A percentile compares a stretch with the other conserved stretches of the same genome.
phyloP scores from a whole-genome alignment of 2,888 invertebrate species.

The Heteropelma amictum region DNA sequence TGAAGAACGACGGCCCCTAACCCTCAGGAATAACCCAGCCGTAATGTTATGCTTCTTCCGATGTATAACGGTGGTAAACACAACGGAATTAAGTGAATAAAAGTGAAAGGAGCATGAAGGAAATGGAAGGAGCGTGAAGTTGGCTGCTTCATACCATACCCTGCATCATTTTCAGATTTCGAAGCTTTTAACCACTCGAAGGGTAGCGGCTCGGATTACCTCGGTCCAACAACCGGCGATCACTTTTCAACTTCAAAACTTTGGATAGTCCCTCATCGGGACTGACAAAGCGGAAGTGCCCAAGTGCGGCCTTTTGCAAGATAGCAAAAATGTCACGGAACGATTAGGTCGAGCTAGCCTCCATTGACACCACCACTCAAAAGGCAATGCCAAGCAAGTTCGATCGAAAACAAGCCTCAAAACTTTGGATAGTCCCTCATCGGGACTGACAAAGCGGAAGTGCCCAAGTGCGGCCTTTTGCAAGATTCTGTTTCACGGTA shows the following conservation, averaged over 20 bases:
- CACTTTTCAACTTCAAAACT: neutral
- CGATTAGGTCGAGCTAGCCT: too few relatives aligned
- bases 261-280: neutral
- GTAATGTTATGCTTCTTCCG: conserved; percentile 33
- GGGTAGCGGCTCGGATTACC: neutral
- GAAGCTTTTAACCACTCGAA: neutral
- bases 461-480: too few relatives aligned
- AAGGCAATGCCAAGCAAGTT: too few relatives aligned
- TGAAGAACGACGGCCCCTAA: conserved; percentile 28
- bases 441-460: too few relatives aligned
- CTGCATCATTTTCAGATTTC: neutral
- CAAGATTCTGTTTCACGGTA: too few relatives aligned
- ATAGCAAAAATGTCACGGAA: too few relatives aligned
- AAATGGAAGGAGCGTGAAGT: neutral
- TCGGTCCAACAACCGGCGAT: neutral
- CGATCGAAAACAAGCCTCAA: too few relatives aligned
- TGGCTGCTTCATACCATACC: neutral
- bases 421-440: too few relatives aligned
- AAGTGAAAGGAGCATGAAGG: neutral
- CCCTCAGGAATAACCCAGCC: conserved; percentile 39
- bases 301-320: too few relatives aligned
- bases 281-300: too few relatives aligned
- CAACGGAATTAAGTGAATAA: conserved; percentile 10
- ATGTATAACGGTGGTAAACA: neutral
- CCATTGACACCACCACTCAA: too few relatives aligned